These are phyloP conservation scores for Rotaria socialis DNA, from an alignment of 2,888 invertebrate genomes.

Conservation along the genomic window DNA sequence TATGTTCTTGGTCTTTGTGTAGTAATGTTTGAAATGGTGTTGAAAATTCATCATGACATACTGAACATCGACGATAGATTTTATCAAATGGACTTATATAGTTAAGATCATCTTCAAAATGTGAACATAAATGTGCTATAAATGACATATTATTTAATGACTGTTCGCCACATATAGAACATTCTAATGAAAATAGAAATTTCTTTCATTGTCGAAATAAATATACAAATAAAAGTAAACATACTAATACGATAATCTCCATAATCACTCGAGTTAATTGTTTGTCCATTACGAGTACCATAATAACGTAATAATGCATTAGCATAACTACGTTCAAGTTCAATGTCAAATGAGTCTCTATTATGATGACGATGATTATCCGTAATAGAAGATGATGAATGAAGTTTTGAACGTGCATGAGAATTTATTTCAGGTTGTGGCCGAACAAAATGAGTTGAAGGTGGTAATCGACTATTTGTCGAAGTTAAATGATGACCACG, in stretches of 20 bases:
- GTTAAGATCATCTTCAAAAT: conserved; percentile 42
- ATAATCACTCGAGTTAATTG: neutral
- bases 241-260: conserved; percentile 35
- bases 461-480: neutral
- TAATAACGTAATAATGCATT: neutral
- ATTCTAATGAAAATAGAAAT: neutral
- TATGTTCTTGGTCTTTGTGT: conserved; percentile 43
- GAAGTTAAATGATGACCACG: neutral
- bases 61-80: conserved; percentile 37
- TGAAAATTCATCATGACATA: conserved; percentile 43
- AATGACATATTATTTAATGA: conserved; percentile 41
- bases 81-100: conserved; percentile 43
- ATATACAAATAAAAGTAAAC: neutral
- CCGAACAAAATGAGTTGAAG: conserved; percentile 28
- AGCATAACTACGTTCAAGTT: conserved; percentile 18
- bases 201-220: too few species aligned
- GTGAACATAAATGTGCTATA: conserved; percentile 45
- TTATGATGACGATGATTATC: neutral
- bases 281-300: neutral
- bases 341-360: neutral
- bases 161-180: conserved; percentile 41
- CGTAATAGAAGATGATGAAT: neutral
- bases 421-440: neutral
- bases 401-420: neutral
- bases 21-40: conserved; percentile 42